phyloP scores from a whole-genome alignment of 1,140 invertebrate genomes.

The Platyscapa corneri region DNA sequence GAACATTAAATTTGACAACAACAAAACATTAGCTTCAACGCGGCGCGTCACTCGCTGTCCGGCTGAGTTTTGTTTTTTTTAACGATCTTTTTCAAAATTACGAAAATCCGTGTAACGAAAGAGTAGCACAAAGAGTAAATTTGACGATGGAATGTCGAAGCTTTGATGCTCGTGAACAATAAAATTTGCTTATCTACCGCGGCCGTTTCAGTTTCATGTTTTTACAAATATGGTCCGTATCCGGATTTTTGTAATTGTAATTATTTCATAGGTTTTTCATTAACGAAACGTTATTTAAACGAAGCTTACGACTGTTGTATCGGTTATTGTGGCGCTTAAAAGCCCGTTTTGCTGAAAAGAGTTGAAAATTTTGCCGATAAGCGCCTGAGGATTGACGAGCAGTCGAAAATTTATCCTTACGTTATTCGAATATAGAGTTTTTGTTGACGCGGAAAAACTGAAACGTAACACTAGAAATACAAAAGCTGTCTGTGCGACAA shows the following conservation, averaged over 20 bases:
- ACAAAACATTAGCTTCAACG: background rate
- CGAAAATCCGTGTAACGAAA: background rate
- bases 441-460: background rate
- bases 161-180: background rate
- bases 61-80: background rate
- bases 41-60: too few species aligned
- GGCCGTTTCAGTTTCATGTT: background rate
- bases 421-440: background rate
- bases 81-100: background rate
- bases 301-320: background rate
- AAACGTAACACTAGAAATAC: background rate
- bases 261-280: background rate
- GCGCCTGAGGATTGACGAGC: background rate
- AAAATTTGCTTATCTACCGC: background rate
- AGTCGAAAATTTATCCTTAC: background rate
- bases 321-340: background rate
- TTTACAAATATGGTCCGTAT: background rate
- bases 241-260: background rate
- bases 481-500: conserved; percentile 37
- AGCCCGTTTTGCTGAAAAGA: background rate
- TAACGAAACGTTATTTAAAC: background rate
- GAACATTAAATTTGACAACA: background rate
- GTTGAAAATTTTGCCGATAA: background rate
- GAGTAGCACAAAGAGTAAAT: background rate
- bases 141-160: background rate